Evolutionary conservation across 2,888 invertebrate species (phyloP), one percentile per base, ranked within the genome.

Genomic region (Petrolisthes manimaculis): DNA sequence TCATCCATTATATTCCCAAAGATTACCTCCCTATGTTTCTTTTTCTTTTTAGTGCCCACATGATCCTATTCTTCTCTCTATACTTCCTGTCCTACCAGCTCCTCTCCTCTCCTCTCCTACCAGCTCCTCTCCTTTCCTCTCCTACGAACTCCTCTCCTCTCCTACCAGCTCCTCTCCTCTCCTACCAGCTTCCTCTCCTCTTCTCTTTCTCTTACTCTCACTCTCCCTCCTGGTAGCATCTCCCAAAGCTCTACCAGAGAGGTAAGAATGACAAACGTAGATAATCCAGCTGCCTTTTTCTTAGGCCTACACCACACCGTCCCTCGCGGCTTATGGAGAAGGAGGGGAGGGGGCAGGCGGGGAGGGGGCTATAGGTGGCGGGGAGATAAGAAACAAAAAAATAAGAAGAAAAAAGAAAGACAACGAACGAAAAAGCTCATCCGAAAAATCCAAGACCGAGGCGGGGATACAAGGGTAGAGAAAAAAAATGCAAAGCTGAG

Each of bases 231-330:
- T 18, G 18, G 51, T 54, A 8, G 54, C 79, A 53, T 21, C 79
- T 79, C 79, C 54, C 21, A 21, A 21, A 21, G 53, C 79, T 79
- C 54, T 54, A 53, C 54, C 54, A 9, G 3, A 14, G 54, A 54
- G 77, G 37, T 79, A 79, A 79, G 55, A 79, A 79, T 77, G 77
- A 77, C 77, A 77, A 77, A 77, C 77, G 77, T 18, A 51, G 77
- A 77, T 77, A 77, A 77, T 77, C 77, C 77, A 51, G 51, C 77
- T 51, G 51, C 77, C 77, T 77, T 77, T 77, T 53, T 77, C 77
- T 77, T 77, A 77, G 77, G 77, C 77, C 77, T 77, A 77, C 9
- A 51, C 51, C 5, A 12, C 61, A 61, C 37, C 61, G 61, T 61
- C 61, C 61, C 61, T 61, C 61, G 12, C 14, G 74, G 74, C 51